Evolutionary conservation across 2,888 invertebrate species (phyloP).

Genomic region (Limenitis camilla): DNA sequence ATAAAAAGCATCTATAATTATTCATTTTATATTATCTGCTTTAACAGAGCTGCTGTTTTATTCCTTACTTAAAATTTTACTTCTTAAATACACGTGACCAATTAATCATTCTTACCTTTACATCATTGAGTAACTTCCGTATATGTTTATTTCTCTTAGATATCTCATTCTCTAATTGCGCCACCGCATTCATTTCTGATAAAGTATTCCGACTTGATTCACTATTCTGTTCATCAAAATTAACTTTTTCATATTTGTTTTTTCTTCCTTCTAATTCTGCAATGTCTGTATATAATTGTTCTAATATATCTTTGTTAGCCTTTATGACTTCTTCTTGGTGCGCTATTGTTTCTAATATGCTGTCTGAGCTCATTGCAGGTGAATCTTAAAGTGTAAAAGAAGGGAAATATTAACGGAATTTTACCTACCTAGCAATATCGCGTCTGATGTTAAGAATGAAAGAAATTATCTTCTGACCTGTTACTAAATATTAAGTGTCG

Average conservation of each 20-base stretch:
- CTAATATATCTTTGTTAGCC: conserved; percentile 62
- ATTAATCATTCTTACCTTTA: conserved; percentile 75
- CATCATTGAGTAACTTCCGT: conserved; percentile 80
- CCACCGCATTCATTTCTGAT: conserved; percentile 59
- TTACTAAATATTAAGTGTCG: too few relatives aligned
- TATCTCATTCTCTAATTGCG: conserved; percentile 69
- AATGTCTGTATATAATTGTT: conserved; percentile 55
- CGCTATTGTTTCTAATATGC: conserved; percentile 48
- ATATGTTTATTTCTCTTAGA: conserved; percentile 85
- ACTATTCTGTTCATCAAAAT: conserved; percentile 46
- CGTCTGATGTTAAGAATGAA: too few relatives aligned
- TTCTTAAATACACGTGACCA: too few relatives aligned
- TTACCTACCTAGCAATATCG: too few relatives aligned
- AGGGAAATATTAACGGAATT: too few relatives aligned
- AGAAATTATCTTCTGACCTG: too few relatives aligned
- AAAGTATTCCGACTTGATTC: conserved; percentile 62
- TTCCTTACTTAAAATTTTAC: too few relatives aligned
- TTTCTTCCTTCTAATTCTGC: conserved; percentile 53
- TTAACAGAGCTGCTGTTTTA: too few relatives aligned
- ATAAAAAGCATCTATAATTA: too few relatives aligned
- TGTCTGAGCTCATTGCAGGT: conserved; percentile 43
- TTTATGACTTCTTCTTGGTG: conserved; percentile 65
- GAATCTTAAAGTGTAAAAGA: conserved; percentile 36
- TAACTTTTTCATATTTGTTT: conserved; percentile 38
- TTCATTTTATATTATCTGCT: too few relatives aligned